These are phyloP conservation scores for Magallana angulata DNA, from an alignment of 1,140 invertebrate species.

Conservation along the genomic window DNA sequence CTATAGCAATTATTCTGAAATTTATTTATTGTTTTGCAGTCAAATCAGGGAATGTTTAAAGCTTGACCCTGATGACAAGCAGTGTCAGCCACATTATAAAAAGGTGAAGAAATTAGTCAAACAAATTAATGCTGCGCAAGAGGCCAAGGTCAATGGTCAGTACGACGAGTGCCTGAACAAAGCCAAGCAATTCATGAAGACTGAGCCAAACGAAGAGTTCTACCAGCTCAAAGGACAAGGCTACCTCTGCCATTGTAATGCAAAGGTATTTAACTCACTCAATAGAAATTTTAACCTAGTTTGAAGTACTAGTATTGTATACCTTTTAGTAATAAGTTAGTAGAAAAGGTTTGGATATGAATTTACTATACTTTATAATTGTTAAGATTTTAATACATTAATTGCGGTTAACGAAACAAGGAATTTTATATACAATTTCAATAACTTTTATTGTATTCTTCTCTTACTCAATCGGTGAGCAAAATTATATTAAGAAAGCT, in stretches of 20 bases:
- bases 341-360: no score
- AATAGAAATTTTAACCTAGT: no score
- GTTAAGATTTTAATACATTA: no score
- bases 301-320: no score
- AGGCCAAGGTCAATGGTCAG: slow-evolving; percentile 85
- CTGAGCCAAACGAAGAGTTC: slow-evolving; percentile 81
- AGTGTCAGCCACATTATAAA: slow-evolving; percentile 98
- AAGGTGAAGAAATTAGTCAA: slow-evolving; percentile 98
- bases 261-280: slow-evolving; percentile 68
- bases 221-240: slow-evolving; percentile 72
- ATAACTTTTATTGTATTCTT: no score
- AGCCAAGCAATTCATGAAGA: slow-evolving; percentile 84
- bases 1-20: not conserved
- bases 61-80: slow-evolving; percentile 97
- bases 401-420: no score
- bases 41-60: slow-evolving; percentile 98
- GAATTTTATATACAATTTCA: no score
- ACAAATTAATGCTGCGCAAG: slow-evolving; percentile 87
- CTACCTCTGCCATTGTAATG: slow-evolving; percentile 76
- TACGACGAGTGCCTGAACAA: slow-evolving; percentile 88
- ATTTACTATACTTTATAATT: no score
- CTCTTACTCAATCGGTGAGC: no score
- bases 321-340: no score
- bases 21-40: slow-evolving; percentile 79
- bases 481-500: no score